Conservation (phyloP, 2,113 vertebrate species). For the Aviceda subcristata region DNA sequence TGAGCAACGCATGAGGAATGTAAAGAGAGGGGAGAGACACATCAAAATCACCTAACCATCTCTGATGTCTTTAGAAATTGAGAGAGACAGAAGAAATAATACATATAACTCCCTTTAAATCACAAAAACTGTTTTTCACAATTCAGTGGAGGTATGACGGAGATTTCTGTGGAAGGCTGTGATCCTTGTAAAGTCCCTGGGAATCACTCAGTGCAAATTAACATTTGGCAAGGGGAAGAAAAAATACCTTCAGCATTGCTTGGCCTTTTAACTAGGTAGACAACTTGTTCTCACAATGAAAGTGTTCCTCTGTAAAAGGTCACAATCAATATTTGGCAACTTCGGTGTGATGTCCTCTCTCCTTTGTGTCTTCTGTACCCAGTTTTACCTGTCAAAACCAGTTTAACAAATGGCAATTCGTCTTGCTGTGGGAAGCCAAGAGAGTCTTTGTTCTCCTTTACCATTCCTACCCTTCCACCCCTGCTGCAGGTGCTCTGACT, state of each 20-base stretch:
- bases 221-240: slow-evolving; percentile 3
- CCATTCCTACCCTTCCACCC: background rate
- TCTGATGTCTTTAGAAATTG: slow-evolving; percentile 43
- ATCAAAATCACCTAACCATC: slow-evolving; percentile 40
- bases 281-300: background rate
- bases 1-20: slow-evolving; percentile 47
- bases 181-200: background rate
- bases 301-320: slow-evolving; percentile 31
- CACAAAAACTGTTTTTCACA: background rate
- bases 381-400: background rate
- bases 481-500: background rate
- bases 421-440: background rate
- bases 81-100: slow-evolving; percentile 4
- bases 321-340: background rate
- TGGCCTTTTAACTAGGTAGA: slow-evolving; percentile 1
- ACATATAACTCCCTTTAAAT: slow-evolving; percentile 32
- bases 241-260: slow-evolving; percentile 20
- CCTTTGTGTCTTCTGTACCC: background rate
- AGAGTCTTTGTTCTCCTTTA: background rate
- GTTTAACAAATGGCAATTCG: background rate
- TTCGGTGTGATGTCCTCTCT: background rate
- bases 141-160: slow-evolving; percentile 11
- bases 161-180: slow-evolving; percentile 25
- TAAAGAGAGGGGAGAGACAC: slow-evolving; percentile 24
- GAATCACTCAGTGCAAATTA: background rate